Evolutionary conservation across 2,113 vertebrate species (phyloP).

Genomic region (Pelecanoides urinatrix): DNA sequence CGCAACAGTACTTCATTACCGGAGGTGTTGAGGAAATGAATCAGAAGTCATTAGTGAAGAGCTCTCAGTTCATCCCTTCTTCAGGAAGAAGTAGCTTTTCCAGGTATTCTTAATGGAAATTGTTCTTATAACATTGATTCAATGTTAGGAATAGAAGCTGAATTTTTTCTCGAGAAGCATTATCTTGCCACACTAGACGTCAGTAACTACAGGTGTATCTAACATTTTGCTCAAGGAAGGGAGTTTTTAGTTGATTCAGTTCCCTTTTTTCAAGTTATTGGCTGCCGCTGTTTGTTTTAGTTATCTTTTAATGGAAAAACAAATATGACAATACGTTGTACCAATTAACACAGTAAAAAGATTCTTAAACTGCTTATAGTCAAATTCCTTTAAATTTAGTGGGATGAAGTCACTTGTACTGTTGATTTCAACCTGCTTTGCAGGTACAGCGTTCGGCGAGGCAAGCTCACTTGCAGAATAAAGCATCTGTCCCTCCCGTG

Average conservation of each 20-base stretch:
- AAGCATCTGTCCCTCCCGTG: neutral
- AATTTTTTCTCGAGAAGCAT: neutral
- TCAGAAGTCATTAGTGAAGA: neutral
- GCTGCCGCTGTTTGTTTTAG: neutral
- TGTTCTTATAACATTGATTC: neutral
- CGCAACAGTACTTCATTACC: neutral
- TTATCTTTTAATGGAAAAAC: neutral
- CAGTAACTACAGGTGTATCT: neutral
- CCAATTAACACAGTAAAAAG: neutral
- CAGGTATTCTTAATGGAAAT: neutral
- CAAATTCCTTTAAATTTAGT: neutral
- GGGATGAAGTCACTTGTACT: neutral
- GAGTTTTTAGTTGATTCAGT: neutral
- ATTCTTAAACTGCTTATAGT: neutral
- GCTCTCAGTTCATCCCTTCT: neutral
- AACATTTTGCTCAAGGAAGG: neutral
- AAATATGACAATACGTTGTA: neutral
- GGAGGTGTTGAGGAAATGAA: neutral
- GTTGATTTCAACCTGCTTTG: neutral
- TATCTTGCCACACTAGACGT: neutral
- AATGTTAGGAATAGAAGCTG: neutral
- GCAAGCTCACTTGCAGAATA: fast-evolving
- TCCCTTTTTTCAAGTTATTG: neutral
- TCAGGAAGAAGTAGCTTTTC: neutral
- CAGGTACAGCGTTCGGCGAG: fast-evolving